Evolutionary conservation across 2,888 invertebrate genomes (phyloP).

Genomic region (Zootermopsis nevadensis): DNA sequence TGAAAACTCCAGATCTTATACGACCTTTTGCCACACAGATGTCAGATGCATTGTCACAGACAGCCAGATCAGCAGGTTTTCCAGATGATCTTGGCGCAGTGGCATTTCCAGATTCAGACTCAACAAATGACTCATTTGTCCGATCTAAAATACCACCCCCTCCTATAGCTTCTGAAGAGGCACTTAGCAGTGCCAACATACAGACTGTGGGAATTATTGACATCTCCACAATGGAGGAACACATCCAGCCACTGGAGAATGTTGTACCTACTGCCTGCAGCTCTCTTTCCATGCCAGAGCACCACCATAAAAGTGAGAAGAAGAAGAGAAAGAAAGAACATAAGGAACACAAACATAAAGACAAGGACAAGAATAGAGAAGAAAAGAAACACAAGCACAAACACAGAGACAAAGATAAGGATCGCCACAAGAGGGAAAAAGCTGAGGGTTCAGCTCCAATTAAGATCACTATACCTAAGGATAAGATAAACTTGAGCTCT

Average conservation of each 20-base stretch:
- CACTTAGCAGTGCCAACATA: slow-evolving; percentile 8
- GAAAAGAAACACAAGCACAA: slow-evolving; percentile 64
- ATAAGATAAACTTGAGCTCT: slow-evolving; percentile 65
- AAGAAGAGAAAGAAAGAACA: slow-evolving; percentile 54
- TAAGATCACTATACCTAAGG: slow-evolving; percentile 72
- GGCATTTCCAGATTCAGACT: slow-evolving; percentile 36
- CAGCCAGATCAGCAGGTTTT: slow-evolving; percentile 14
- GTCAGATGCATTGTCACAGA: not conserved
- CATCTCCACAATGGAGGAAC: slow-evolving; percentile 36
- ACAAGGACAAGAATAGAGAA: slow-evolving; percentile 70
- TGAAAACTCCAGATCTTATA: slow-evolving; percentile 63
- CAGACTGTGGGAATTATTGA: slow-evolving; percentile 30
- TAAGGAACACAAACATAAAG: slow-evolving; percentile 54
- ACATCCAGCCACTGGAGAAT: not conserved
- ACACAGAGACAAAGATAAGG: slow-evolving; percentile 63
- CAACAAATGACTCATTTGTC: slow-evolving; percentile 14
- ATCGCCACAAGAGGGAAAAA: slow-evolving; percentile 56
- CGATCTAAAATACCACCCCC: not conserved
- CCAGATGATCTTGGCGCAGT: slow-evolving; percentile 46
- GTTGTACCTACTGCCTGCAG: not conserved
- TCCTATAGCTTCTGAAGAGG: slow-evolving; percentile 42
- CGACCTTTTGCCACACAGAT: slow-evolving; percentile 59
- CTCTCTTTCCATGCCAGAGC: slow-evolving; percentile 54
- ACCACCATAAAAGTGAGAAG: slow-evolving; percentile 70
- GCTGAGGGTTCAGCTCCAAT: slow-evolving; percentile 59